phyloP scores from a whole-genome alignment of 2,113 vertebrate species.

The Erpornis zantholeuca region DNA sequence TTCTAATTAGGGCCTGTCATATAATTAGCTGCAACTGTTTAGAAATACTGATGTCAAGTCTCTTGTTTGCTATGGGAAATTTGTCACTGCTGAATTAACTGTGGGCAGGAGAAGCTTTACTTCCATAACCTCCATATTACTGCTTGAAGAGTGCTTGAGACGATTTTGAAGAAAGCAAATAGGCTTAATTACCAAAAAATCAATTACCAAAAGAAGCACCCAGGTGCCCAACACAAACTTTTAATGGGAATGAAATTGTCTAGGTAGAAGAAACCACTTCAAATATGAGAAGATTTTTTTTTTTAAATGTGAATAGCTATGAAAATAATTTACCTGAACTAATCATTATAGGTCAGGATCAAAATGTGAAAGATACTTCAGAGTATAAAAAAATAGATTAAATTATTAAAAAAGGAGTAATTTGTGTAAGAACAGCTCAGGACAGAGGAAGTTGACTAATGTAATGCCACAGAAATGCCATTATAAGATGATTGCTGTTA shows the following conservation, averaged over 20 bases:
- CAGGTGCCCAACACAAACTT: neutral
- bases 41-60: neutral
- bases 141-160: neutral
- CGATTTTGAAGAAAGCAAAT: neutral
- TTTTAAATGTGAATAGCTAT: neutral
- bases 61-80: neutral
- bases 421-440: neutral
- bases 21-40: neutral
- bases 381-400: neutral
- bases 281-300: neutral
- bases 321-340: neutral
- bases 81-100: neutral
- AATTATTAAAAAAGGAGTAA: conserved; percentile 9
- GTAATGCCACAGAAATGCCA: neutral
- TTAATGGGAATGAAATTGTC: neutral
- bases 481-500: conserved; percentile 19
- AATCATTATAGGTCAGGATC: neutral
- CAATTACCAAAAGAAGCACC: neutral
- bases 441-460: conserved; percentile 19
- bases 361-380: neutral
- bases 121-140: neutral
- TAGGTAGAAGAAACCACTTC: neutral
- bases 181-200: neutral
- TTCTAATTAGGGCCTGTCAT: neutral
- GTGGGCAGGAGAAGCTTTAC: neutral